These are phyloP conservation scores for Rutilus rutilus DNA, from an alignment of 2,113 vertebrate species.

Conservation along the genomic window DNA sequence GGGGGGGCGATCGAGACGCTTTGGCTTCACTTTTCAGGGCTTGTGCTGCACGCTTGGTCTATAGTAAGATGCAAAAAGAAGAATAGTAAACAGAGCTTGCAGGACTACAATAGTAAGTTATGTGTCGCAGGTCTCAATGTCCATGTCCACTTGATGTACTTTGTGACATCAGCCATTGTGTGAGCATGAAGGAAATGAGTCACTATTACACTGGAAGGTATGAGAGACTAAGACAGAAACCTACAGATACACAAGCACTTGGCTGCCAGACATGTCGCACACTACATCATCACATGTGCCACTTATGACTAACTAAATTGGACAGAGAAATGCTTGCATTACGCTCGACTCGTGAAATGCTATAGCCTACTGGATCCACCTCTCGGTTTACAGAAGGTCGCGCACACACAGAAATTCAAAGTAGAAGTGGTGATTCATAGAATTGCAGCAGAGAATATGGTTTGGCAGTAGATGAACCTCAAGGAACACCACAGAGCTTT, in stretches of 20 bases:
- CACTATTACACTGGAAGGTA: background rate
- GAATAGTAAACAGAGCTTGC: background rate
- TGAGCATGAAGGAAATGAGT: constrained; percentile 17
- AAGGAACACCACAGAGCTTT: background rate
- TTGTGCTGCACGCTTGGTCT: too few relatives aligned
- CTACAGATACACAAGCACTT: background rate
- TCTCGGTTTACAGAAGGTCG: constrained; percentile 1
- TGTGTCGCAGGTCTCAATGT: background rate
- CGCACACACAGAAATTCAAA: background rate
- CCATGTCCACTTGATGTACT: constrained; percentile 3
- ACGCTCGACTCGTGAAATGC: background rate
- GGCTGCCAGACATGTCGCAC: background rate
- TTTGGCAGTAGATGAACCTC: background rate
- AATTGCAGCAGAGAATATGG: background rate
- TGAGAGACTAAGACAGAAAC: background rate
- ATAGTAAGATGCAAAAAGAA: background rate
- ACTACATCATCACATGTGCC: background rate
- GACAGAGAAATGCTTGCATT: background rate
- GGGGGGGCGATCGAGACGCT: too few relatives aligned
- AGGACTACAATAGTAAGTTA: background rate
- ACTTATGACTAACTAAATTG: background rate
- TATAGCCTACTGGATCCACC: background rate
- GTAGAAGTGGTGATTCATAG: background rate
- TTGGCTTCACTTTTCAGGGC: too few relatives aligned
- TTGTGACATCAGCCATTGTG: background rate